These are phyloP conservation scores for Eilema griseolum DNA, from an alignment of 2,888 invertebrate species.

Conservation along the genomic window DNA sequence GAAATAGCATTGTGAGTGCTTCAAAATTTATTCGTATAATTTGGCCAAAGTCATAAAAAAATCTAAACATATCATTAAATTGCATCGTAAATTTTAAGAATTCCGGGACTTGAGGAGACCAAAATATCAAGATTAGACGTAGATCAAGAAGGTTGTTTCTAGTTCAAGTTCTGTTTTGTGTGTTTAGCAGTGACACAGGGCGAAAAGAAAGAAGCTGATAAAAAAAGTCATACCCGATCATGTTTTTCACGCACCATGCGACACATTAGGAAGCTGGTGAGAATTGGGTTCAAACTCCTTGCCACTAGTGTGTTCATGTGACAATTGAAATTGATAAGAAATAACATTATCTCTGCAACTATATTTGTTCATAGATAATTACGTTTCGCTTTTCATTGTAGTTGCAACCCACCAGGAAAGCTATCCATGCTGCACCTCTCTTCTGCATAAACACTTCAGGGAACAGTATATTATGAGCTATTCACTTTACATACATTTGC, in stretches of 20 bases:
- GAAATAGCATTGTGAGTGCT: background rate
- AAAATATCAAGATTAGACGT: background rate
- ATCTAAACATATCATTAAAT: conserved; percentile 2
- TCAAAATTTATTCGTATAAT: conserved; percentile 1
- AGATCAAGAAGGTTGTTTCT: background rate
- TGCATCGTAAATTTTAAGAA: background rate
- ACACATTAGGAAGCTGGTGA: too few species aligned
- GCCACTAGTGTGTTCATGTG: too few species aligned
- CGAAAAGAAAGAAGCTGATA: too few species aligned
- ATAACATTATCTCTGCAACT: background rate
- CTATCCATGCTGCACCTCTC: background rate
- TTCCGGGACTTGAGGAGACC: background rate
- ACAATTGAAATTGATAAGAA: background rate
- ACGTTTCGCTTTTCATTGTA: background rate
- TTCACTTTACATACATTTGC: background rate
- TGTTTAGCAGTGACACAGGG: too few species aligned
- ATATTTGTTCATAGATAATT: background rate
- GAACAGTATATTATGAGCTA: background rate
- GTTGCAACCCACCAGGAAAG: background rate
- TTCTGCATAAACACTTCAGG: background rate
- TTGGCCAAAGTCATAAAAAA: background rate
- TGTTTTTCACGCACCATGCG: too few species aligned
- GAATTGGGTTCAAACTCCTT: too few species aligned
- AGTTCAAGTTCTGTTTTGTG: background rate
- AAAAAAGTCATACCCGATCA: too few species aligned